A percentile compares a stretch with the other conserved stretches of the same genome.
Evolutionary conservation across 2,888 invertebrate genomes (phyloP).

Genomic region (Leuctra nigra): DNA sequence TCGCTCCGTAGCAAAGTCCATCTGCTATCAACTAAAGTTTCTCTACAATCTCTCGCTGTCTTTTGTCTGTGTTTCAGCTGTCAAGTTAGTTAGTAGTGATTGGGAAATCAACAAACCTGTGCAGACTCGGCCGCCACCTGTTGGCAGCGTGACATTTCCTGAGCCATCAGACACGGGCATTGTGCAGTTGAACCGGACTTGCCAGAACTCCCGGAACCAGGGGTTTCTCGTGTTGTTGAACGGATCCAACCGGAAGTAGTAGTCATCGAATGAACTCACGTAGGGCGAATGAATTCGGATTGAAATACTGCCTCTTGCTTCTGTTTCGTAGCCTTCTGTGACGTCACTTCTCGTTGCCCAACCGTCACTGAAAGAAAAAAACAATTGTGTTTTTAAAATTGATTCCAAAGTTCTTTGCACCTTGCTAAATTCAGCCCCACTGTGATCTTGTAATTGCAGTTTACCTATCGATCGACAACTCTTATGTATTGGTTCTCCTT

Average conservation of each 20-base stretch:
- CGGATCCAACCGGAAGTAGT: constrained; percentile 60
- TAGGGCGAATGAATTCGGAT: constrained; percentile 69
- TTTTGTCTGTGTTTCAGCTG: too few species aligned
- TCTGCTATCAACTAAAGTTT: too few species aligned
- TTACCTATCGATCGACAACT: too few species aligned
- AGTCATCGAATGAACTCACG: constrained; percentile 54
- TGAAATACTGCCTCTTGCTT: constrained; percentile 64
- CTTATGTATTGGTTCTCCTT: too few species aligned
- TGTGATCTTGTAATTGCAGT: too few species aligned
- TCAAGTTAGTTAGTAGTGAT: too few species aligned
- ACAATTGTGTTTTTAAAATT: too few species aligned
- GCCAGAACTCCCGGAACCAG: constrained; percentile 75
- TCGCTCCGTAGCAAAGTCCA: too few species aligned
- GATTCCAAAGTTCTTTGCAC: too few species aligned
- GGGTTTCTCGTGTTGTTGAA: constrained; percentile 26
- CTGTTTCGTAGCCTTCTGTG: constrained; percentile 55
- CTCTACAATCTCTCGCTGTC: too few species aligned
- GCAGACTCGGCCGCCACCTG: constrained; percentile 29
- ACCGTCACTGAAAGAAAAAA: constrained; percentile 58
- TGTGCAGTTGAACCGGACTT: constrained; percentile 59
- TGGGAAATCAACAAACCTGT: constrained; percentile 36
- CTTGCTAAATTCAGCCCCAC: too few species aligned
- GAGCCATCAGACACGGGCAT: constrained; percentile 34
- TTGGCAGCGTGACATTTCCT: constrained; percentile 15
- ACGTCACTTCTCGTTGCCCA: constrained; percentile 72